These are phyloP conservation scores for Amphipyra berbera DNA, from an alignment of 2,888 invertebrate genomes.

Conservation along the genomic window DNA sequence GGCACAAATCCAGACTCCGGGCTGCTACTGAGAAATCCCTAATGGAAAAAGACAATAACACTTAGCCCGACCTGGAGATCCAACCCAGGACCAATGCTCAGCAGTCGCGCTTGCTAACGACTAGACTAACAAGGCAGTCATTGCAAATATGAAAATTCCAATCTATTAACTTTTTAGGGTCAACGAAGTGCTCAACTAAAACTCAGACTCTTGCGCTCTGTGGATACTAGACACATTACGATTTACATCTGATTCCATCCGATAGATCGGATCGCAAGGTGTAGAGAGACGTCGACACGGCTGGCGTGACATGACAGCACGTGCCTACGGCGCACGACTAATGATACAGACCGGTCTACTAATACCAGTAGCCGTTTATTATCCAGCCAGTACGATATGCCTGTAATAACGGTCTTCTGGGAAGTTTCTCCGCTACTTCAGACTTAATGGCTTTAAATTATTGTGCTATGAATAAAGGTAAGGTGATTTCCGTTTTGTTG, in stretches of 20 bases:
- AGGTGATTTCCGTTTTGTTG: slow-evolving; percentile 35
- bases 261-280: slow-evolving; percentile 13
- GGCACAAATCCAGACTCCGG: too few relatives aligned
- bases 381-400: slow-evolving; percentile 61
- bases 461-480: slow-evolving; percentile 41
- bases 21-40: too few relatives aligned
- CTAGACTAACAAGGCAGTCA: too few relatives aligned
- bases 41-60: too few relatives aligned
- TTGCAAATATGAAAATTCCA: too few relatives aligned
- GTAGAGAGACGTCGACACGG: slow-evolving; percentile 10
- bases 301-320: slow-evolving; percentile 66
- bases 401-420: slow-evolving; percentile 65
- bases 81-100: too few relatives aligned
- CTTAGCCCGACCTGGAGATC: too few relatives aligned
- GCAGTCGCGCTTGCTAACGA: too few relatives aligned
- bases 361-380: slow-evolving; percentile 70
- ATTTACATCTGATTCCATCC: not conserved
- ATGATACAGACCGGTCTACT: slow-evolving; percentile 69
- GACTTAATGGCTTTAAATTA: slow-evolving; percentile 56
- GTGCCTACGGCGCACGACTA: slow-evolving; percentile 69
- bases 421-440: slow-evolving; percentile 59
- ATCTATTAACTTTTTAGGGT: too few relatives aligned
- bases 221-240: not conserved
- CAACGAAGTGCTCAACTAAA: too few relatives aligned
- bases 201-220: too few relatives aligned